These are phyloP conservation scores for Mechanitis messenoides DNA, from an alignment of 2,888 invertebrate species.

Conservation along the genomic window DNA sequence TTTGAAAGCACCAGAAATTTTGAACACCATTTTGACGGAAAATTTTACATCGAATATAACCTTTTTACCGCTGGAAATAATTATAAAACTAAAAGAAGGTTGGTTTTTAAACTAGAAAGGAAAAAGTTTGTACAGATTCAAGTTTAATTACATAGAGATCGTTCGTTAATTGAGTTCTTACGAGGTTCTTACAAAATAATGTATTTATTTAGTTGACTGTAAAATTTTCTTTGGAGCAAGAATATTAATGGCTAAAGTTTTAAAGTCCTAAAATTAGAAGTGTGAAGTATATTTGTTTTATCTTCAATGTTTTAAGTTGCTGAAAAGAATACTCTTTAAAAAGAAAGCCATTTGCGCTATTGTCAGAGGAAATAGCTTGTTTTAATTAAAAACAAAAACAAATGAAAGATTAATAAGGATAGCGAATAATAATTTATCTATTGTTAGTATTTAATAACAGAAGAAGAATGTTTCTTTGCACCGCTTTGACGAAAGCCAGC, in stretches of 20 bases:
- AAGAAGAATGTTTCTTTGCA: conserved; percentile 1
- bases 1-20: conserved; percentile 30
- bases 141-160: conserved; percentile 6
- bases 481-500: not conserved
- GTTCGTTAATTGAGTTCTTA: conserved; percentile 7
- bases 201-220: conserved; percentile 2
- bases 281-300: conserved; percentile 1
- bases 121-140: conserved; percentile 2
- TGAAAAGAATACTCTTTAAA: no score
- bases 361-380: conserved; percentile 1
- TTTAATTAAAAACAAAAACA: conserved; percentile 5
- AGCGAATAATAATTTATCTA: not conserved
- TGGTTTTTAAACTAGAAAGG: conserved; percentile 6
- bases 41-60: conserved; percentile 10
- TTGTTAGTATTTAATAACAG: conserved; percentile 5
- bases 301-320: not conserved
- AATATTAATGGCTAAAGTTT: conserved; percentile 2
- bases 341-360: conserved; percentile 1
- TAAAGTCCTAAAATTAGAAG: not conserved
- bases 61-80: not conserved
- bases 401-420: conserved; percentile 1
- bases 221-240: not conserved
- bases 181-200: conserved; percentile 5
- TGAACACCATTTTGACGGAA: conserved; percentile 24
- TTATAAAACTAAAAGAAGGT: conserved; percentile 2